These are phyloP conservation scores for Cyprinus carpio DNA, from an alignment of 2,113 vertebrate genomes.

Conservation along the genomic window DNA sequence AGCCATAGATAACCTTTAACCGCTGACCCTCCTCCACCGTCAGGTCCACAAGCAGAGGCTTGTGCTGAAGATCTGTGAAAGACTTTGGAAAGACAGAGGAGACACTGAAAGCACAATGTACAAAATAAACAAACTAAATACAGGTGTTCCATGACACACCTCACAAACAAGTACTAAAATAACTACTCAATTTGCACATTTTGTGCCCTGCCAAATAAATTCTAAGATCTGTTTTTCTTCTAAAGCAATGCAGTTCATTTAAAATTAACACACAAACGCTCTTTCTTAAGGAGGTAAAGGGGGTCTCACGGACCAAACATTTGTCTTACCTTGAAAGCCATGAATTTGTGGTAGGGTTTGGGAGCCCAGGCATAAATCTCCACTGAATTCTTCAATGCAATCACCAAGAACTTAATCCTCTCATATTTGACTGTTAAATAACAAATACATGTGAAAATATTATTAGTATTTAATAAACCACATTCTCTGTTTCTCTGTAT, in stretches of 20 bases:
- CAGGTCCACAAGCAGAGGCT: constrained; percentile 93
- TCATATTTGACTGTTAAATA: constrained; percentile 90
- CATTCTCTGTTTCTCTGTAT: too few species aligned
- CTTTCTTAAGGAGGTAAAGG: neutral
- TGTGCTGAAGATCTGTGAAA: constrained; percentile 98
- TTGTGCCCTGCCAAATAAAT: neutral
- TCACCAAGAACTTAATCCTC: constrained; percentile 98
- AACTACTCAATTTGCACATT: constrained; percentile 16
- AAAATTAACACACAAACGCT: neutral
- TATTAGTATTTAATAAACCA: neutral
- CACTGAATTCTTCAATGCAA: constrained; percentile 95
- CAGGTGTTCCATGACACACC: neutral
- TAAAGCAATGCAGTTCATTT: neutral
- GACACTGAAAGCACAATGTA: neutral
- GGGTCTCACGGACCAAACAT: neutral
- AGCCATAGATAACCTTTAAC: constrained; percentile 98
- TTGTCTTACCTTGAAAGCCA: constrained; percentile 95
- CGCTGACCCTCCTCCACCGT: constrained; percentile 98
- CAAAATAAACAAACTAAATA: neutral
- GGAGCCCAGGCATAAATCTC: constrained; percentile 99
- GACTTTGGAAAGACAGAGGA: constrained; percentile 78
- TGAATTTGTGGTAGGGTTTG: constrained; percentile 99
- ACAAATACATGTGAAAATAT: constrained; percentile 29
- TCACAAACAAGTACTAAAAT: constrained; percentile 3
- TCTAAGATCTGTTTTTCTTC: neutral